Base-by-base conservation (phyloP, 2,888 invertebrate genomes). In the Mallateleia sp. region DNA sequence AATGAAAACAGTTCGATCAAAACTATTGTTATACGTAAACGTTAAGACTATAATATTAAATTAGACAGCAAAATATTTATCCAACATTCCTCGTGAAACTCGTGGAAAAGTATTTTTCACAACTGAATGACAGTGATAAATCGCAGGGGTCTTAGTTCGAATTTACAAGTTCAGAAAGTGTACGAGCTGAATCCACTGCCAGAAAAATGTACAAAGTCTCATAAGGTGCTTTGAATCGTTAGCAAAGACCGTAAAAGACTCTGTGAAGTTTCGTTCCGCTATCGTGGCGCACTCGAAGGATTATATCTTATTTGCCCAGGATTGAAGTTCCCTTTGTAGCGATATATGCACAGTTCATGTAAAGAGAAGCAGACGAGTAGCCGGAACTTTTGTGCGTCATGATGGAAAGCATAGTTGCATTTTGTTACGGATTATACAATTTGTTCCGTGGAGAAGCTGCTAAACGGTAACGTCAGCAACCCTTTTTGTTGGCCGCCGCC, bases 371-470 rank as follows among this genome's bases (percentile, higher is more conserved):
- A 64, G 34, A 83, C 25, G 62, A 82, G 79, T 78, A 74, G 62
- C 74, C 56, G 42, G 34, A 32, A 77, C 72, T 82, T 85, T 77
- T 78, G 86, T 78, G 25, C 22, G 50, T 28, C 69, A 34, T 38
- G 74, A 56, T 56, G 78, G 67, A 78, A 62, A 66, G 71, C 64
- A 34, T 47, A n/a, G 62, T 75, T 64, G 71, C 85, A 60, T 90
- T 92, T 91, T 91, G 92, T 90, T 92, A 92, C 93, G 93, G 92
- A 88, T 93, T 92, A 93, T 87, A 90, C 75, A 91, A 94, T 94
- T 94, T 91, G 94, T 94, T 94, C 93, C 93, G 87, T 90, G 72
- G 74, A 89, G 62, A 79, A 24, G 67, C 2, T 54, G 24, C 71
- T 77, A 75, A 82, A 69, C 69, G 69, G 75, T 83, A 62, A 32